Base-by-base conservation (phyloP, 2,888 invertebrate genomes). In the Chalcosyrphus nemorum region DNA sequence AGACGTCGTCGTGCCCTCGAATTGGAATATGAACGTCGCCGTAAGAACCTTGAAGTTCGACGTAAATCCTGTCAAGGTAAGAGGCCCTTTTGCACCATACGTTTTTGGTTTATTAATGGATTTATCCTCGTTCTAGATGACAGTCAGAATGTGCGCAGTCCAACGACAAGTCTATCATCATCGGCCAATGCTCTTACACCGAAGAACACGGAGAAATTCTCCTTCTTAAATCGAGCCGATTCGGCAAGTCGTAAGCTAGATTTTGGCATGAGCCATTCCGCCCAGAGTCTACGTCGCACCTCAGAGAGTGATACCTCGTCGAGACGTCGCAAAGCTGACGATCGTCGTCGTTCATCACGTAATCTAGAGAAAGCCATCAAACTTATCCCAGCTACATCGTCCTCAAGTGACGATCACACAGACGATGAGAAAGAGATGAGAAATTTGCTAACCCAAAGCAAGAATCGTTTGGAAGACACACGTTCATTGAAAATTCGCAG, bases 361-460 rank as follows among this genome's bases (percentile, higher is more conserved):
- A 91, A 91, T 71, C 87, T 91, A 68, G 92, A 91, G 52, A 91
- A 91, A 86, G 89, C 90, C 86, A 90, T 91, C 38, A 91, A 91
- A 72, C 76, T 89, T 13, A 89, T 90, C 38, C 90, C 91, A 24
- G 90, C 91, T 41, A 90, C 90, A 52, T 91, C 91, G 38, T 92
- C 92, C 0, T 91, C 91, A 19, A 91, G 90, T 54, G 89, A 90
- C 78, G 90, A 91, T 80, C 90, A 90, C 68, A 88, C 89, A 15
- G 91, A 91, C 65, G 91, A 90, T 24, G 92, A 92, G 72, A 90
- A 91, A 81, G 92, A 92, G 87, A 89, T 92, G 88, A 91, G 89
- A 27, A 91, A 89, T 61, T 86, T 92, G 5, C 77, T 92, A 50
- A 88, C 89, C 41, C 92, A 92, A 87, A 91, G 90, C 75, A 89